These are phyloP conservation scores for Agrochola circellaris DNA, from an alignment of 2,888 invertebrate genomes.

Conservation along the genomic window DNA sequence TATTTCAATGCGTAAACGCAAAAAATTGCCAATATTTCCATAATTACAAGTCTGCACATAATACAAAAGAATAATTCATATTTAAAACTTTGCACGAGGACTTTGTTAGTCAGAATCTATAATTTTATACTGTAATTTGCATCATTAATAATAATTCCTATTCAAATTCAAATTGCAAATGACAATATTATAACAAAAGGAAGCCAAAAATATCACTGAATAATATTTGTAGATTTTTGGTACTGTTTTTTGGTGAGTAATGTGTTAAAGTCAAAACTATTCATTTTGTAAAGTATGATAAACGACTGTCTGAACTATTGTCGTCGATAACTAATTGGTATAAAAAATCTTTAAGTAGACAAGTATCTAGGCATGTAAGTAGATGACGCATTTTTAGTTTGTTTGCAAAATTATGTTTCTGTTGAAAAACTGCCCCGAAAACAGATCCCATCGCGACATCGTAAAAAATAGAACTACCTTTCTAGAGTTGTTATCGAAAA, in stretches of 20 bases:
- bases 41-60: background rate
- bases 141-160: background rate
- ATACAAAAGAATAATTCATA: background rate
- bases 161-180: constrained; percentile 20
- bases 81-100: background rate
- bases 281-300: constrained; percentile 23
- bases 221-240: constrained; percentile 4
- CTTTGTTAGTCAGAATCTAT: background rate
- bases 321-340: background rate
- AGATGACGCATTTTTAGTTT: too few species aligned
- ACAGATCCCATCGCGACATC: too few species aligned
- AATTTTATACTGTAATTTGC: background rate
- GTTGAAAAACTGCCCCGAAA: too few species aligned
- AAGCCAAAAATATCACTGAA: constrained; percentile 27
- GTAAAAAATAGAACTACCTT: too few species aligned
- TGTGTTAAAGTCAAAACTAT: constrained; percentile 11
- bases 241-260: constrained; percentile 14
- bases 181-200: constrained; percentile 16
- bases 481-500: too few species aligned
- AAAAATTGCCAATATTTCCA: background rate
- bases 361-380: too few species aligned
- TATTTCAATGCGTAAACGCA: background rate
- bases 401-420: too few species aligned
- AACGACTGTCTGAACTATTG: background rate
- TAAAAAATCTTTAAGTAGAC: constrained; percentile 16